Evolutionary conservation across 2,113 vertebrate genomes (phyloP).

Genomic region (Heteronetta atricapilla): DNA sequence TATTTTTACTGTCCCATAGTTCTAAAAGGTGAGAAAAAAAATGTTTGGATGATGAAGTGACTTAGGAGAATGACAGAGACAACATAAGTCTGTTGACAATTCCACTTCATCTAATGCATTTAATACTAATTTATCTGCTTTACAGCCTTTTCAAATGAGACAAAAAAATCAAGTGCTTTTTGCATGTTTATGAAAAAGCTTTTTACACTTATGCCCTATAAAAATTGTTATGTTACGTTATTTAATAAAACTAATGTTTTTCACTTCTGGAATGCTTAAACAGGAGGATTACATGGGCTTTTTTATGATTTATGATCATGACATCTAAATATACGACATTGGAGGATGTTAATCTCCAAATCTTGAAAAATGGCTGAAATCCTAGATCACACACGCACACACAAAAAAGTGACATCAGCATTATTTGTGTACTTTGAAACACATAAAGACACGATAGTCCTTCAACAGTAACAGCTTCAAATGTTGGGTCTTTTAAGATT

Average conservation of each 20-base stretch:
- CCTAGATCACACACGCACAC: neutral
- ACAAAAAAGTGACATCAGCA: too few species aligned
- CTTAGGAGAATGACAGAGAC: neutral
- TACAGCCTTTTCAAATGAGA: neutral
- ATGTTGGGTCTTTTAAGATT: neutral
- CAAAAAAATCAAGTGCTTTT: neutral
- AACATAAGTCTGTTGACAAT: neutral
- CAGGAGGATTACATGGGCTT: neutral
- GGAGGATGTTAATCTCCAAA: neutral
- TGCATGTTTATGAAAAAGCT: neutral
- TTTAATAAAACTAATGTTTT: neutral
- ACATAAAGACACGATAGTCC: neutral
- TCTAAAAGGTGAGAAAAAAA: neutral
- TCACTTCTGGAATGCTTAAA: neutral
- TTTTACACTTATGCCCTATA: neutral
- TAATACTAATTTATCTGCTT: neutral
- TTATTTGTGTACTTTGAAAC: neutral
- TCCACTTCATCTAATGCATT: neutral
- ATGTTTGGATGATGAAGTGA: neutral
- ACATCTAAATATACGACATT: neutral
- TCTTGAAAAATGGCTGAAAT: neutral
- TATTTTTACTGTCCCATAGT: neutral
- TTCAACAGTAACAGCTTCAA: neutral
- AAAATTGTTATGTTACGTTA: neutral
- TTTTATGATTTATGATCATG: neutral